phyloP scores from a whole-genome alignment of 2,113 vertebrate genomes.

The Platycercus adscitus region DNA sequence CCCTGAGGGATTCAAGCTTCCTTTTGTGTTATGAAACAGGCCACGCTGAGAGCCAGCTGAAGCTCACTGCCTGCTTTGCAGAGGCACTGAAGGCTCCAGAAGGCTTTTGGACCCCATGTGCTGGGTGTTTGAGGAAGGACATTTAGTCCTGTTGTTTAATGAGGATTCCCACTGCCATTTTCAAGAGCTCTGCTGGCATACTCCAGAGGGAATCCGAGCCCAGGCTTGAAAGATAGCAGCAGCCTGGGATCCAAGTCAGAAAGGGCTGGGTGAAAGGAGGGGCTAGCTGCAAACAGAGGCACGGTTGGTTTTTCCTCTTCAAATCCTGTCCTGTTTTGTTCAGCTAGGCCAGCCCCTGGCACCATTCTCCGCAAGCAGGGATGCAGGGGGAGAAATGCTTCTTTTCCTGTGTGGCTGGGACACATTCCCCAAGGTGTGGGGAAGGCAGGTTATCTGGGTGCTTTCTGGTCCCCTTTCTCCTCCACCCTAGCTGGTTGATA shows the following conservation, averaged over 20 bases:
- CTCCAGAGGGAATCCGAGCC: background rate
- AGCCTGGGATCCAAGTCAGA: background rate
- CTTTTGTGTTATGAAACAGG: background rate
- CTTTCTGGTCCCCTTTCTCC: background rate
- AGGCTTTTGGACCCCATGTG: background rate
- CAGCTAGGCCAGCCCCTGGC: background rate
- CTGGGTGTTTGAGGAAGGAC: background rate
- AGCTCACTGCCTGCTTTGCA: background rate
- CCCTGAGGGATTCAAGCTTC: constrained; percentile 13
- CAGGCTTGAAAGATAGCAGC: background rate
- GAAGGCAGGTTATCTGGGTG: background rate
- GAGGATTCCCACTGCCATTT: background rate
- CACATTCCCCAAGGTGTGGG: background rate
- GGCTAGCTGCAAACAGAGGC: background rate
- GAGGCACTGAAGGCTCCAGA: background rate
- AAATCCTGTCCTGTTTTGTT: background rate
- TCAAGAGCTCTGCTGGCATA: background rate
- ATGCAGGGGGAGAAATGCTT: background rate
- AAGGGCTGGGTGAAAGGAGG: background rate
- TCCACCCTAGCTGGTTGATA: background rate
- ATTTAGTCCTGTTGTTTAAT: background rate
- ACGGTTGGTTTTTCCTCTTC: background rate
- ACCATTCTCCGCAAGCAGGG: background rate
- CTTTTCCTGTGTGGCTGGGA: background rate
- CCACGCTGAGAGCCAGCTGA: background rate